Percentiles rank a stretch among this genome's conserved stretches.
These are phyloP conservation scores for Paralvinella palmiformis DNA, from an alignment of 1,140 invertebrate genomes.

Conservation along the genomic window DNA sequence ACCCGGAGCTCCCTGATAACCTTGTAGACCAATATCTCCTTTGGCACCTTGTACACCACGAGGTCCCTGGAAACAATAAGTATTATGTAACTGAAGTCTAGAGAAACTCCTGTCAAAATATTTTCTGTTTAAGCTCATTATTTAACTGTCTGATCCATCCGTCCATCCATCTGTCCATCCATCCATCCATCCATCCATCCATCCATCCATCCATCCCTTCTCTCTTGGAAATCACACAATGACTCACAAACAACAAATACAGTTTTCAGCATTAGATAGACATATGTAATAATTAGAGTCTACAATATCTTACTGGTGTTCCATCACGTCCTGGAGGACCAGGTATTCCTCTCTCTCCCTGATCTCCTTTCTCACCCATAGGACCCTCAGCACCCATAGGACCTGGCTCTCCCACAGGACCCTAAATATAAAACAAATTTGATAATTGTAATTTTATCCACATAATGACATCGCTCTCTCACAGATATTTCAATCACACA, in stretches of 20 bases:
- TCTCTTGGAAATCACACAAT: neutral
- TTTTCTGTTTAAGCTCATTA: neutral
- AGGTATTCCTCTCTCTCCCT: constrained; percentile 21
- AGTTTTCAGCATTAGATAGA: neutral
- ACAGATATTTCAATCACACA: neutral
- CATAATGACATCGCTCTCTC: neutral
- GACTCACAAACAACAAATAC: neutral
- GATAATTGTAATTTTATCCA: neutral
- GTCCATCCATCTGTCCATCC: neutral
- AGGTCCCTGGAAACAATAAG: constrained; percentile 3
- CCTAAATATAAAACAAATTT: neutral
- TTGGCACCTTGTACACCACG: constrained; percentile 3
- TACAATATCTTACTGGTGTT: constrained; percentile 19
- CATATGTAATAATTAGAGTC: neutral
- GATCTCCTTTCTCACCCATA: constrained; percentile 13
- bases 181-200: neutral
- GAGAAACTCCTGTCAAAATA: neutral
- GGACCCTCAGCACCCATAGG: constrained; percentile 14
- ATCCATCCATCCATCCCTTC: neutral
- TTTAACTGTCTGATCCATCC: neutral
- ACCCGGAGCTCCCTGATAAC: constrained; percentile 59
- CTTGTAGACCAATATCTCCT: constrained; percentile 54
- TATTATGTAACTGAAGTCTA: neutral
- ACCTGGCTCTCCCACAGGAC: constrained; percentile 13
- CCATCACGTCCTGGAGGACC: constrained; percentile 22